Evolutionary conservation across 2,888 invertebrate species (phyloP), one percentile per base, ranked within the genome.

Genomic region (Platycheirus rosarum): DNA sequence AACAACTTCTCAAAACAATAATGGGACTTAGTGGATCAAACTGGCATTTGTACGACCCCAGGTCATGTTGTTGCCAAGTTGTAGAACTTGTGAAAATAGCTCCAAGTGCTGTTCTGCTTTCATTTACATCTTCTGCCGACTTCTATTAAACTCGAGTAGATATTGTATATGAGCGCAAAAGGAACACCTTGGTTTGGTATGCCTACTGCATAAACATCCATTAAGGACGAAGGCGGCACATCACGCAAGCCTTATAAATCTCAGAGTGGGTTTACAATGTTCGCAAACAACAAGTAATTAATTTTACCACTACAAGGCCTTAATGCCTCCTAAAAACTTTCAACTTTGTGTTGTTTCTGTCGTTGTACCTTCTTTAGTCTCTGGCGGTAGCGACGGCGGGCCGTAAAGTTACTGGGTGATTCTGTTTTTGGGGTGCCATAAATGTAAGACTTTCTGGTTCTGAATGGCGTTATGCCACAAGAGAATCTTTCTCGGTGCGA

Each of bases 281-380:
- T 88, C 87, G 87, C 88, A 89, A 82, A 89, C 89, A 89, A 90
- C 89, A 90, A 89, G 89, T 89, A 90, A 90, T 89, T 90, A 90
- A 89, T 90, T 89, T 89, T 88, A 89, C 90, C 89, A 89, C 89
- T 89, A 90, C 89, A 90, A 89, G 89, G 87, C 87, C 89, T 90
- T 90, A 90, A 90, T 90, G 89, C 88, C 89, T 89, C 87, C 87
- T 82, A 85, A 87, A 89, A 88, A 88, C 88, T 89, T 88, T 88
- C 86, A 88, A 87, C 88, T 87, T 88, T 88, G 87, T 77, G 82
- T 68, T 82, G 62, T 68, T 71, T 76, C 57, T 63, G 44, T 75
- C 66, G 23, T 40, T 49, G 48, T 5, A 13, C 13, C 26, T 42
- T 11, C 37, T 66, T 35, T 16, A 9, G n/a, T 13, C 16, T 42